Percentiles rank a stretch among this genome's conserved stretches.
Evolutionary conservation across 53 echinoderm and acorn worm species (phyloP).

Genomic region (Apostichopus leukothele): DNA sequence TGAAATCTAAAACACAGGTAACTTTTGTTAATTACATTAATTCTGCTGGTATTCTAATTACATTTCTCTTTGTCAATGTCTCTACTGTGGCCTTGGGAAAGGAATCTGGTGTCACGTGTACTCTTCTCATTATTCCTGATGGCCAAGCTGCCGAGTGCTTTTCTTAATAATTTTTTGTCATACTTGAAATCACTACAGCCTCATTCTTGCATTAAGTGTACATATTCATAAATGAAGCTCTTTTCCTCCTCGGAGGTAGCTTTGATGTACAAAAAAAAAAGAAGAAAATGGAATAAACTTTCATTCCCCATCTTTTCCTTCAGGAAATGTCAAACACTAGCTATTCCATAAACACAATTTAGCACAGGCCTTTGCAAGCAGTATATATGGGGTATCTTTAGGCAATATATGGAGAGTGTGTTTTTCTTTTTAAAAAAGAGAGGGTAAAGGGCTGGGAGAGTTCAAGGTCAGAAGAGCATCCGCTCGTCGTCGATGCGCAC

Average conservation of each 20-base stretch:
- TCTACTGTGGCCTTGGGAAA: background rate
- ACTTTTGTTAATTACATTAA: constrained; percentile 10
- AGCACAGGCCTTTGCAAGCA: background rate
- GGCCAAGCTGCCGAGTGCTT: background rate
- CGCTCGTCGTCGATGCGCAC: background rate
- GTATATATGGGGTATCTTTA: constrained; percentile 28
- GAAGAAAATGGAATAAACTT: background rate
- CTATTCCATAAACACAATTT: constrained; percentile 23
- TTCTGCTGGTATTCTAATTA: background rate
- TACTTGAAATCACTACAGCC: constrained; percentile 10
- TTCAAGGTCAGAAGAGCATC: constrained; percentile 33
- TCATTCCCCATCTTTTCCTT: background rate
- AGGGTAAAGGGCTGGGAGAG: constrained; percentile 10
- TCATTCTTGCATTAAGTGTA: constrained; percentile 14
- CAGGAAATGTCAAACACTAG: constrained; percentile 28
- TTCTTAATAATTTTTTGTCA: background rate
- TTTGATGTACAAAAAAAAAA: background rate
- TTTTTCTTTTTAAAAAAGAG: constrained; percentile 17
- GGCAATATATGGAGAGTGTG: constrained; percentile 18
- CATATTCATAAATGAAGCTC: background rate
- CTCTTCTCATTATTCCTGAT: background rate
- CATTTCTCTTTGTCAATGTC: background rate
- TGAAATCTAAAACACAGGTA: background rate
- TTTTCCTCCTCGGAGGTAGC: background rate
- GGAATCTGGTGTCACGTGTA: background rate